Base-by-base conservation (phyloP, 2,113 vertebrate genomes). In the Chamaea fasciata region DNA sequence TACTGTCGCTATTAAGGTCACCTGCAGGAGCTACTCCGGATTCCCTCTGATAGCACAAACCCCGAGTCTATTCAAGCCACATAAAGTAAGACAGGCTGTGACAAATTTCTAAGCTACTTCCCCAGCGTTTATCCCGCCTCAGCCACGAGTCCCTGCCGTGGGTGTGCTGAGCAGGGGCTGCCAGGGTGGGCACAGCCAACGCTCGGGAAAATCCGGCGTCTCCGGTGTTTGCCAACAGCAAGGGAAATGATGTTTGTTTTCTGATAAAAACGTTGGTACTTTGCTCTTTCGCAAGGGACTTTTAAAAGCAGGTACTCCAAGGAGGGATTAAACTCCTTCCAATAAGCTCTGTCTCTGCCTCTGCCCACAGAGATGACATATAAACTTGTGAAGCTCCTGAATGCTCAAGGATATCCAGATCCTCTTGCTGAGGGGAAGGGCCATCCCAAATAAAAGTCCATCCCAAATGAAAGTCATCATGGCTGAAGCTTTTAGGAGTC, bases 181-280 rank as follows among this genome's bases (percentile, higher is more conserved):
- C 56, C 49, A 71, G 63, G 4, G 4, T 30, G 21, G 82, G 74
- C 81, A 75, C 0, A 3, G 74, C 59, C 63, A 83, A 63, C 8
- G 4, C 35, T 24, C 4, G 0, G 76, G 62, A 82, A 84, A 80
- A 73, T 4, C 56, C 28, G 62, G 64, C 13, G 1, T 67, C 67
- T 31, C 68, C 47, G 2, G 47, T 92, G 62, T 96, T 94, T 96
- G 93, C 86, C 11, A 0, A 52, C 41, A 8, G 18, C 26, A 78
- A 9, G 19, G 37, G 69, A 18, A 94, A 90, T 42, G 0, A 39
- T 96, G 11, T 96, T 94, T 97, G 80, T 68, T 95, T 89, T 96
- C 90, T 86, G 92, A 96, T 95, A 97, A 95, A 91, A 71, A 50
- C 17, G 15, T 14, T 88, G 86, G 88, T 68, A 95, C 92, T 96